phyloP scores from a whole-genome alignment of 30 jellyfish, hydroid and myxozoan species.

The Morbakka virulenta region DNA sequence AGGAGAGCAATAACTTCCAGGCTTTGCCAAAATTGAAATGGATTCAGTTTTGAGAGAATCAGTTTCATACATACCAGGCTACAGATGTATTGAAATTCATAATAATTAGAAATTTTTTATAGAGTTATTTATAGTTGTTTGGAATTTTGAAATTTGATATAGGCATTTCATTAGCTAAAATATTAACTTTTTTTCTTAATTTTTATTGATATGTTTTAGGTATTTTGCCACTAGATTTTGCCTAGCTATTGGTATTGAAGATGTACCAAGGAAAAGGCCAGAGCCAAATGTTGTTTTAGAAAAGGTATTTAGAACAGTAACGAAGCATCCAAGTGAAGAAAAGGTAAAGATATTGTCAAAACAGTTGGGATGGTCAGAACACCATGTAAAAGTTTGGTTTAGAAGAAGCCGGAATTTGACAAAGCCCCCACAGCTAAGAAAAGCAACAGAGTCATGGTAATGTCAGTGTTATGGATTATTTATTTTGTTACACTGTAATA shows the following conservation, averaged over 20 bases:
- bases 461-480: neutral
- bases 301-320: slow-evolving; percentile 62
- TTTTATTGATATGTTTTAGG: slow-evolving; percentile 10
- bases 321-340: slow-evolving; percentile 58
- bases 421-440: slow-evolving; percentile 77
- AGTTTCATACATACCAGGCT: slow-evolving; percentile 1
- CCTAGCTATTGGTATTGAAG: slow-evolving; percentile 64
- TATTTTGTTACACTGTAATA: neutral
- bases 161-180: too few species aligned
- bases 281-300: slow-evolving; percentile 86
- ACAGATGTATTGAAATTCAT: too few species aligned
- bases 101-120: too few species aligned
- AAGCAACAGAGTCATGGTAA: slow-evolving; percentile 92
- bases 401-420: slow-evolving; percentile 56
- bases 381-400: slow-evolving; percentile 80
- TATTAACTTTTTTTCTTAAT: neutral
- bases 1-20: too few species aligned
- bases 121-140: too few species aligned
- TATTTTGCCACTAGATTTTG: slow-evolving; percentile 81
- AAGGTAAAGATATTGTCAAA: slow-evolving; percentile 64
- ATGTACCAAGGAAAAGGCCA: slow-evolving; percentile 43
- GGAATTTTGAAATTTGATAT: too few species aligned
- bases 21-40: too few species aligned
- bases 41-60: too few species aligned
- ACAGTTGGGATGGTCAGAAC: slow-evolving; percentile 86